Evolutionary conservation across 2,888 invertebrate genomes (phyloP), one percentile per base, ranked within the genome.

Genomic region (Hirudinaria manillensis): DNA sequence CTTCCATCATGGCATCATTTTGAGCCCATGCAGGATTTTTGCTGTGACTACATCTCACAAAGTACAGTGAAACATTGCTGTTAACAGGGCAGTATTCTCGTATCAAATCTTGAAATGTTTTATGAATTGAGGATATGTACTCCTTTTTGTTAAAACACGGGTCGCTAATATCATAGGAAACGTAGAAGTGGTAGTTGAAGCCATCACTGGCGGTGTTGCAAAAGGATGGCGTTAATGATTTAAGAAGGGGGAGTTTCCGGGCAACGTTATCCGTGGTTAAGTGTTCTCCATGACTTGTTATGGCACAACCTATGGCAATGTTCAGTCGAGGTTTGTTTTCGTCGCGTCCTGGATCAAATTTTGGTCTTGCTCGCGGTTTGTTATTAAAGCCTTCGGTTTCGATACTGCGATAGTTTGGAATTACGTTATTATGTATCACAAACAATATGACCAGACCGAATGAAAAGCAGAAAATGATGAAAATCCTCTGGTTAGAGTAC

Each of bases 1-100:
- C 79, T 53, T 75, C 76, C 71, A 79, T 75, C 78, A 79, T 78
- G 75, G 79, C 79, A 68, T 79, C 79, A 70, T 79, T 79, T 72
- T 79, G 79, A 7, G 79, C 78, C 79, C 79, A 79, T 24, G 79
- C 77, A 27, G 79, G 79, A 3, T 72, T 51, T 19, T 74, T 70
- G 4, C 55, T 73, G 74, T 79, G 79, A 27, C 61, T 75, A 73
- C 79, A 79, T 27, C 72, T 36, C n/a, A 78, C 72, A 27, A 79
- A 71, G 21, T 76, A 70, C 32, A 79, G 72, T 2, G 72, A 70
- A n/a, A 71, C 70, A 36, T 56, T 74, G 19, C 38, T 24, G 4
- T 61, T n/a, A n/a, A 16, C 38, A 24, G 74, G 70, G 29, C 76
- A 76, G 27, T 38, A 38, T 10, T 72, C 34, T 27, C 21, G 4